Percentiles rank a stretch among this genome's conserved stretches.
These are phyloP conservation scores for Drosophila testacea DNA, from an alignment of 2,888 invertebrate species.

Conservation along the genomic window DNA sequence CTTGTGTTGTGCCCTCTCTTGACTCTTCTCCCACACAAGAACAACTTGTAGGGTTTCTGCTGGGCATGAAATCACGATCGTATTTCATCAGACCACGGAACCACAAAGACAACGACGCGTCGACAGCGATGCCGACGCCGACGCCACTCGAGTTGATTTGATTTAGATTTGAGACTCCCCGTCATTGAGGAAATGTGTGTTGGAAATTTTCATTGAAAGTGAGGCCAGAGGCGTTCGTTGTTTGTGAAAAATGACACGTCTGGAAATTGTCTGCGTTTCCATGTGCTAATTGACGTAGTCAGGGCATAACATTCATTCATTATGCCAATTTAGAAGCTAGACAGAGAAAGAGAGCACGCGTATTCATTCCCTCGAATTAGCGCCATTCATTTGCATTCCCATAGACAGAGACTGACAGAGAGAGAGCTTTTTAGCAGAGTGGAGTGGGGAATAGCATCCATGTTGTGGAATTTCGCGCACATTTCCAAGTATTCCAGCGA, in stretches of 20 bases:
- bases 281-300: constrained; percentile 46
- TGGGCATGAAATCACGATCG: constrained; percentile 72
- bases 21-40: constrained; percentile 47
- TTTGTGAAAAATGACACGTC: constrained; percentile 77
- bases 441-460: constrained; percentile 17
- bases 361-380: constrained; percentile 41
- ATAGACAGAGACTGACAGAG: not conserved
- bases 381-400: constrained; percentile 49
- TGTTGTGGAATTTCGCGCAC: constrained; percentile 58
- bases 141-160: constrained; percentile 58
- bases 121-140: not conserved
- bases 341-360: constrained; percentile 1
- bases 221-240: constrained; percentile 57
- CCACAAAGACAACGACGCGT: constrained; percentile 36
- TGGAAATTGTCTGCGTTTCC: constrained; percentile 40
- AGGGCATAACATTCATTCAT: constrained; percentile 45
- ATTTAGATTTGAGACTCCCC: constrained; percentile 13
- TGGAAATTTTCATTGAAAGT: constrained; percentile 69
- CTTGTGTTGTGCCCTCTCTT: constrained; percentile 26
- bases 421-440: not conserved
- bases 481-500: constrained; percentile 58
- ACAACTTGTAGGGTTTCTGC: constrained; percentile 68
- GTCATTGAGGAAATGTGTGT: constrained; percentile 68
- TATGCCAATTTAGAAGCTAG: constrained; percentile 25
- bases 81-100: constrained; percentile 64